Evolutionary conservation across 2,113 vertebrate species (phyloP).

Genomic region (Miniopterus natalensis): DNA sequence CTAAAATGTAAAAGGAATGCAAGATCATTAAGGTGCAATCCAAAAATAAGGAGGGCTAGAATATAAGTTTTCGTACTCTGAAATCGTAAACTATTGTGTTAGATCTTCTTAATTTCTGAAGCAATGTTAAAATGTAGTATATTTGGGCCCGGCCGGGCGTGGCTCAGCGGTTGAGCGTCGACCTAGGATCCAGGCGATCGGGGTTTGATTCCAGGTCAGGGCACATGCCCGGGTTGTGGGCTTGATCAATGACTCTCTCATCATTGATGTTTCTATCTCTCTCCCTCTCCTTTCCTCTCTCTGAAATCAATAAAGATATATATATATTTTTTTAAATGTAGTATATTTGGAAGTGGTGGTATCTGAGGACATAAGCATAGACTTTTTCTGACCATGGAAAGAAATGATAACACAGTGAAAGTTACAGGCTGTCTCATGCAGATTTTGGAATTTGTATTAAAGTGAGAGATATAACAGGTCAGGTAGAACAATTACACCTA

Average conservation of each 20-base stretch:
- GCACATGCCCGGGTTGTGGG: too few relatives aligned
- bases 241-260: too few relatives aligned
- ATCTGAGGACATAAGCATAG: background rate
- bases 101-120: background rate
- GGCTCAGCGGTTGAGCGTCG: too few relatives aligned
- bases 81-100: background rate
- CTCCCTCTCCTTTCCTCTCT: too few relatives aligned
- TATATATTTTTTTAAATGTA: too few relatives aligned
- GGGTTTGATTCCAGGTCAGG: too few relatives aligned
- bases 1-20: background rate
- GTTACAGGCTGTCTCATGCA: background rate
- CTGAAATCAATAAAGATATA: too few relatives aligned
- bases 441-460: background rate
- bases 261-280: too few relatives aligned
- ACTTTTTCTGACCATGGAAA: background rate
- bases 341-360: background rate
- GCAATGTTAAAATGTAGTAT: background rate
- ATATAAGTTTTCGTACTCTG: background rate
- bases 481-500: background rate
- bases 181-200: too few relatives aligned
- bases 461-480: background rate
- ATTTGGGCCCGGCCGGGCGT: too few relatives aligned
- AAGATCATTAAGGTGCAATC: background rate
- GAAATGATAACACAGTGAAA: background rate
- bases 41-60: background rate